Evolutionary conservation across 2,888 invertebrate genomes (phyloP).

Genomic region (Dasysyrphus albostriatus): DNA sequence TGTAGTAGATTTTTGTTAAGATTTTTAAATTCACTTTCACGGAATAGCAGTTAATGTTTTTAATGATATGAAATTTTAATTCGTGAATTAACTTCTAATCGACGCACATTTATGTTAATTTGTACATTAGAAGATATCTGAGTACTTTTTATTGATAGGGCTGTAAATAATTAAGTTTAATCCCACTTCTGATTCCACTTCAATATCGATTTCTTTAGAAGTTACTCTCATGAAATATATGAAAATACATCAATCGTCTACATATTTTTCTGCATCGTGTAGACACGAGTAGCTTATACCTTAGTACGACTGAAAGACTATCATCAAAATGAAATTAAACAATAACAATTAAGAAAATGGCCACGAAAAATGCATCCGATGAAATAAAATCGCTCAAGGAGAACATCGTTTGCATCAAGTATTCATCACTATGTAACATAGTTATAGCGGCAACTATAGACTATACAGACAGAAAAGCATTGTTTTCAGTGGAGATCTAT

Average conservation of each 20-base stretch:
- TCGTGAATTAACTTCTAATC: too few relatives aligned
- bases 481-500: slow-evolving; percentile 60
- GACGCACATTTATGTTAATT: too few relatives aligned
- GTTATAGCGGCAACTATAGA: neutral
- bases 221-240: neutral
- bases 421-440: neutral
- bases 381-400: slow-evolving; percentile 51
- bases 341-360: slow-evolving; percentile 73
- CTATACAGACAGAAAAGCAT: neutral
- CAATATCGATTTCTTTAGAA: neutral
- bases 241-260: neutral
- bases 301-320: slow-evolving; percentile 16
- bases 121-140: too few relatives aligned
- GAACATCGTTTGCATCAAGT: slow-evolving; percentile 64
- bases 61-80: too few relatives aligned
- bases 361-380: slow-evolving; percentile 70
- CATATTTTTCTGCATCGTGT: neutral
- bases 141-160: too few relatives aligned
- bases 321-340: slow-evolving; percentile 63
- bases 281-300: neutral
- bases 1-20: too few relatives aligned
- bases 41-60: too few relatives aligned
- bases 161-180: neutral
- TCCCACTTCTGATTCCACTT: slow-evolving; percentile 3
- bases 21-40: too few relatives aligned